These are phyloP conservation scores for Ephestia elutella DNA, from an alignment of 1,140 invertebrate genomes.

Conservation along the genomic window DNA sequence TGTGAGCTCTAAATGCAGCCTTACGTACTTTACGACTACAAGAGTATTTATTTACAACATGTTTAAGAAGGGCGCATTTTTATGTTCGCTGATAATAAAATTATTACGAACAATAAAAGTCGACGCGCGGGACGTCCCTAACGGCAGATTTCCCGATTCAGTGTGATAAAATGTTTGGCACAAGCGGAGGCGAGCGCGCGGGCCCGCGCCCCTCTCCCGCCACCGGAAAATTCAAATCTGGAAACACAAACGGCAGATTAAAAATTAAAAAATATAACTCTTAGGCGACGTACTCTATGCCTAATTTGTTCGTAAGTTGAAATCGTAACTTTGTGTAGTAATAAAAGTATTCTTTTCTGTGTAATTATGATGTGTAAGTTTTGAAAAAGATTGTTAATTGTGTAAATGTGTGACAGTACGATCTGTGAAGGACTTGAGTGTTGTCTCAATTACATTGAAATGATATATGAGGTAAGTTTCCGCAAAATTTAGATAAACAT, in stretches of 20 bases:
- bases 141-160: constrained; percentile 49
- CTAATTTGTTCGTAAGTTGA: constrained; percentile 6
- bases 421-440: neutral
- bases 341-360: constrained; percentile 9
- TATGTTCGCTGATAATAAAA: constrained; percentile 24
- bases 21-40: neutral
- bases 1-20: neutral
- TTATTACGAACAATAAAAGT: constrained; percentile 35
- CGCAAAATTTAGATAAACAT: too few species aligned
- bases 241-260: constrained; percentile 22
- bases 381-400: constrained; percentile 4
- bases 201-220: constrained; percentile 37
- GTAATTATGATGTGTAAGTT: constrained; percentile 13
- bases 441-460: too few species aligned
- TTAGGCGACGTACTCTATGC: neutral
- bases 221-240: constrained; percentile 53
- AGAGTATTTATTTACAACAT: constrained; percentile 6
- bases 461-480: too few species aligned
- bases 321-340: constrained; percentile 7
- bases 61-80: constrained; percentile 5
- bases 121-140: constrained; percentile 42
- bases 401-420: neutral
- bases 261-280: constrained; percentile 19
- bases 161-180: constrained; percentile 61
- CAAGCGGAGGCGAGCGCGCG: constrained; percentile 43